Evolutionary conservation across 1,140 invertebrate genomes (phyloP).

Genomic region (Euura saliciscinereae): DNA sequence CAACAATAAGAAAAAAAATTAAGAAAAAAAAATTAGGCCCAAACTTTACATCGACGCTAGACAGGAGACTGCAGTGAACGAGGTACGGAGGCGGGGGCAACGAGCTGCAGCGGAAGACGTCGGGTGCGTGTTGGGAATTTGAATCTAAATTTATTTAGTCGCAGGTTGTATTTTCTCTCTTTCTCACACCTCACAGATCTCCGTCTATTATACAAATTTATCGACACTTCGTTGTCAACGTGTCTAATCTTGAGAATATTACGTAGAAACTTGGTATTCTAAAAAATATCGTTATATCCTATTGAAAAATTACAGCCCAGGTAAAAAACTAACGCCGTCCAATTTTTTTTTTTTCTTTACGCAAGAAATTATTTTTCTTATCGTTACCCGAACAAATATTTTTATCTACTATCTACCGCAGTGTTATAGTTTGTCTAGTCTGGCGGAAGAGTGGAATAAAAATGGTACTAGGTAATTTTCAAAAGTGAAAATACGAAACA

Average conservation of each 20-base stretch:
- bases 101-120: neutral
- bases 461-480: neutral
- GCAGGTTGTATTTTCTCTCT: neutral
- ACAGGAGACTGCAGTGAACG: slow-evolving; percentile 21
- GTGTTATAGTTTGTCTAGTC: neutral
- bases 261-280: no score
- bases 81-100: slow-evolving; percentile 29
- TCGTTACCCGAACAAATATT: neutral
- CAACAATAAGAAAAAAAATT: neutral
- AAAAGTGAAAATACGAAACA: neutral
- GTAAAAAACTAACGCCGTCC: neutral
- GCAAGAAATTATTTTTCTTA: neutral
- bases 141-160: slow-evolving; percentile 3
- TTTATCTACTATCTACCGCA: neutral
- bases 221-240: neutral
- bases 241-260: no score
- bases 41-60: neutral
- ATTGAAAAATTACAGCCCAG: no score
- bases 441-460: neutral
- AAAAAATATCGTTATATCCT: no score
- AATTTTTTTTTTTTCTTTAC: neutral
- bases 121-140: neutral
- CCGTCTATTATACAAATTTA: neutral
- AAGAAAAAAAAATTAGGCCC: slow-evolving; percentile 9
- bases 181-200: neutral